phyloP scores from a whole-genome alignment of 2,113 vertebrate genomes.

The Romanogobio albipinnatus region DNA sequence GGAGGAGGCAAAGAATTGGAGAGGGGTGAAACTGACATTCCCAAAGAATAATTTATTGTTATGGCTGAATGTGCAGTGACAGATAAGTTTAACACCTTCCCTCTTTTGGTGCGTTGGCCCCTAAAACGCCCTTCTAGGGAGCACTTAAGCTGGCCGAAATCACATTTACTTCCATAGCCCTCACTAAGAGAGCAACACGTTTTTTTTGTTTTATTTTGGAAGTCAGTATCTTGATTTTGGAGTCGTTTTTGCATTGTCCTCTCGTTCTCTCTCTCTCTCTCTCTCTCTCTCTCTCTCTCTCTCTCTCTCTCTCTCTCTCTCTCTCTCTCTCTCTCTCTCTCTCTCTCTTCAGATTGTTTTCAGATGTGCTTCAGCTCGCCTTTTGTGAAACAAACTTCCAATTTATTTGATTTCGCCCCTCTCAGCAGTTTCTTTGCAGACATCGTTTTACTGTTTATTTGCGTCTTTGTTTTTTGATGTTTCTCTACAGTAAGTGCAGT shows the following conservation, averaged over 20 bases:
- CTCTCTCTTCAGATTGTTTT: conserved; percentile 63
- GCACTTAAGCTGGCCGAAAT: conserved; percentile 73
- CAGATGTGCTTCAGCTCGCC: conserved; percentile 68
- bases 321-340: conserved; percentile 43
- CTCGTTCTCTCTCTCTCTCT: conserved; percentile 48
- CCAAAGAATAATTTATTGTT: conserved; percentile 75
- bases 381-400: conserved; percentile 66
- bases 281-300: conserved; percentile 27
- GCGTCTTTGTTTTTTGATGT: conserved; percentile 60
- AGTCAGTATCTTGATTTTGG: conserved; percentile 69
- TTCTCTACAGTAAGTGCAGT: conserved; percentile 60
- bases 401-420: conserved; percentile 75
- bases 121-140: conserved; percentile 73
- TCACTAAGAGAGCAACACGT: conserved; percentile 57
- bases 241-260: conserved; percentile 67
- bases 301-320: conserved; percentile 48
- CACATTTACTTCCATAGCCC: conserved; percentile 65
- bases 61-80: conserved; percentile 70
- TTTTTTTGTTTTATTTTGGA: conserved; percentile 54
- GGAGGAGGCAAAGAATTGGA: conserved; percentile 1
- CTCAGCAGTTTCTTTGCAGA: conserved; percentile 66
- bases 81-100: conserved; percentile 66
- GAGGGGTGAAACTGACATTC: conserved; percentile 67
- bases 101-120: conserved; percentile 42
- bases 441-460: conserved; percentile 71